Conservation (phyloP, 1,140 invertebrate species). For the Aplysia californica region DNA sequence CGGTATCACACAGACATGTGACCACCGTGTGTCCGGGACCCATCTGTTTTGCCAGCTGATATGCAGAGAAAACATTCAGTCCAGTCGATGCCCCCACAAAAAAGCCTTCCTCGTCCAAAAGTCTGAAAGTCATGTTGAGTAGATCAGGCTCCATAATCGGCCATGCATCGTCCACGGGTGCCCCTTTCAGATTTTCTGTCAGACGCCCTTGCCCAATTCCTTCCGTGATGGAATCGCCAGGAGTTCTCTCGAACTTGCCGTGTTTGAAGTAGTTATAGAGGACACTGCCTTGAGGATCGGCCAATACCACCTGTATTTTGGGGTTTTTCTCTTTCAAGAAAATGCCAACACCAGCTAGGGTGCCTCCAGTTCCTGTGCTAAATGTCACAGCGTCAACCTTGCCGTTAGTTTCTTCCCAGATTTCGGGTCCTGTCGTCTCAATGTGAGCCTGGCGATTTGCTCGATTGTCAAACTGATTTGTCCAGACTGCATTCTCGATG, state of each 20-base stretch:
- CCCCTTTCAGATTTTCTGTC: constrained; percentile 64
- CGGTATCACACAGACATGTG: constrained; percentile 67
- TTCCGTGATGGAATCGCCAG: constrained; percentile 65
- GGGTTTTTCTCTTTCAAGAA: constrained; percentile 66
- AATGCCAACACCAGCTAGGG: constrained; percentile 61
- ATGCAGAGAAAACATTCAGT: constrained; percentile 65
- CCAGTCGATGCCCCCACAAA: constrained; percentile 68
- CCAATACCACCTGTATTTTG: constrained; percentile 61
- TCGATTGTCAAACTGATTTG: constrained; percentile 70
- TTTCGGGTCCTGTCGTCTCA: constrained; percentile 71
- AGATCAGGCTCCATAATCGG: constrained; percentile 59
- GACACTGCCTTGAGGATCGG: constrained; percentile 68
- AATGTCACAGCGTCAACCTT: constrained; percentile 66
- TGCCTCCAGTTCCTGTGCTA: constrained; percentile 67
- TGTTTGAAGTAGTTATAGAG: constrained; percentile 65
- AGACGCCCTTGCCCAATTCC: constrained; percentile 68
- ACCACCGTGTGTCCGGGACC: constrained; percentile 67
- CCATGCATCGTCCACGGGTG: constrained; percentile 65
- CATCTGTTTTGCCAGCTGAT: constrained; percentile 58
- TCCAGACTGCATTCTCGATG: constrained; percentile 66
- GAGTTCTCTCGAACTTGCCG: constrained; percentile 64
- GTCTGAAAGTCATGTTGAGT: constrained; percentile 64
- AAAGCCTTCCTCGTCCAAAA: constrained; percentile 67
- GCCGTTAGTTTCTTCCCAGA: constrained; percentile 69
- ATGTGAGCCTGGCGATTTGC: constrained; percentile 68